Evolutionary conservation across 2,113 vertebrate genomes (phyloP), one percentile per base, ranked within the genome.

Genomic region (Orcinus orca): DNA sequence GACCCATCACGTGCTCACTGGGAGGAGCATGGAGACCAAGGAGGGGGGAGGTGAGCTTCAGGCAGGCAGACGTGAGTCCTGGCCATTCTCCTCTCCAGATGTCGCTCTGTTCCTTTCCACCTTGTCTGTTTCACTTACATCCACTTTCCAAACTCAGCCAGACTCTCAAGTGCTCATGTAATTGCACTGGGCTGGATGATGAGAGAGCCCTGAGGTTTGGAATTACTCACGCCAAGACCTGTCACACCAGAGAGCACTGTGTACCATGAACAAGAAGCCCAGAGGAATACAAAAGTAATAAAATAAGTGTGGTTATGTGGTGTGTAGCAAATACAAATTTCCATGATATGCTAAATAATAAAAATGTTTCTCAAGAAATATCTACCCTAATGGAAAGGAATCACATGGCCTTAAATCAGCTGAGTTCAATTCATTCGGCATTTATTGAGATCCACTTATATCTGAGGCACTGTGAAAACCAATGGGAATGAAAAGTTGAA

Each of bases 321-420:
- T 96, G 25, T 81, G 67, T 55, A 88, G 53, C 83, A 96, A 89
- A 96, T 89, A 89, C 65, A 97, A 96, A 96, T 93, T 92, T 97
- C 84, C 87, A 88, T 62, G 70, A 89, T 74, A 93, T 36, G 58
- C 70, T 91, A 84, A 93, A 63, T 80, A 83, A 89, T 95, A 80
- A 94, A 94, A 96, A 29, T 29, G 3, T 68, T 96, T 97, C 74
- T 95, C 68, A 55, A 94, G 88, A 79, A 83, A 86, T 21, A 77
- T 88, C 83, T 68, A 26, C 47, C 31, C 73, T 65, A 70, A 79
- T 50, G 92, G 71, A 60, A 95, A 96, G 63, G 67, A 71, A 71
- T 81, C 33, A n/a, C 25, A 10, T 50, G 9, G 25, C 26, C 55
- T 93, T 83, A 38, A 89, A 47, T 77, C 62, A 76, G 50, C 23